Evolutionary conservation across 2,113 vertebrate genomes (phyloP), one percentile per base, ranked within the genome.

Genomic region (Trogon melanurus): DNA sequence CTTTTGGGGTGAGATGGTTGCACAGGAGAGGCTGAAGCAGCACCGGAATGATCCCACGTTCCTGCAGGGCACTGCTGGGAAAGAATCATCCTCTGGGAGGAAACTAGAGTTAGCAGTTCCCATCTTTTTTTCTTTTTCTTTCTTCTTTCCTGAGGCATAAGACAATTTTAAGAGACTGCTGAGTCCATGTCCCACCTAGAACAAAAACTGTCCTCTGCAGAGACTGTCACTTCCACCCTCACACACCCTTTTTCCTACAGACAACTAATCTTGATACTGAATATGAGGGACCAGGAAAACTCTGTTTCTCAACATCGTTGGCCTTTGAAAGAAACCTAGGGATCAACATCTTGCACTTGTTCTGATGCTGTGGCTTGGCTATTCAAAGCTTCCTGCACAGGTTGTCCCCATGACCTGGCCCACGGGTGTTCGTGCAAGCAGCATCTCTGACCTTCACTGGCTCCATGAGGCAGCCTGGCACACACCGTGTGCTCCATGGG

Each of bases 391-490:
- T 51, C 27, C 26, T 0, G 0, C 25, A 26, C 11, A 21, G 22
- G 13, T 23, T 64, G 3, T 11, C 32, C 10, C 54, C 20, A 8
- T 0, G 0, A 10, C 23, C 22, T 16, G 21, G 48, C 50, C 30
- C 61, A 22, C 38, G n/a, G 38, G 4, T 11, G 23, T 16, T 17
- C 5, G 9, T 3, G 7, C 23, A 27, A 61, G 34, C 47, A 70
- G 66, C 56, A 76, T 30, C 38, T 48, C 44, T 3, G 8, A 41
- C 26, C 44, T 47, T 51, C 4, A 2, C 50, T 50, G 61, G 26
- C 19, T 69, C n/a, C 27, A 12, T 27, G 2, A 0, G 21, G 12
- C 10, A 70, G 50, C 50, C 36, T 21, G 3, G 30, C 27, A 19
- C 47, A 45, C 10, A 19, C 0, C 0, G 34, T 21, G 5, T 5